Evolutionary conservation across 2,113 vertebrate species (phyloP).

Genomic region (Erythrocercus mccallii): DNA sequence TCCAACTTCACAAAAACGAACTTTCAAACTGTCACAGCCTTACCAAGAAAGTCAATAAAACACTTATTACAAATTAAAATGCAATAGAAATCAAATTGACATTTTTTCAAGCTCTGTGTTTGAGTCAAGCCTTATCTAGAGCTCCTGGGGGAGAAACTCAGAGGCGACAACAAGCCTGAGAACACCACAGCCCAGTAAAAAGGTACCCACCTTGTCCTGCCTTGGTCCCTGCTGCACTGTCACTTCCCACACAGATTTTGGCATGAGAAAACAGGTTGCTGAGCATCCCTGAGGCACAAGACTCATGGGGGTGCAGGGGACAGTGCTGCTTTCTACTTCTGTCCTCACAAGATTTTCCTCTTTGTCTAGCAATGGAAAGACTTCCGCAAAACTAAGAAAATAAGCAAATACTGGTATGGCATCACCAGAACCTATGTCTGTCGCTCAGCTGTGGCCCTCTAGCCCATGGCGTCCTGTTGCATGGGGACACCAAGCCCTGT

Average conservation of each 20-base stretch:
- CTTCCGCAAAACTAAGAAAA: neutral
- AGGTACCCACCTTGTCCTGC: neutral
- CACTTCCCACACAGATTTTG: constrained; percentile 8
- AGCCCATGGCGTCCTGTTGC: neutral
- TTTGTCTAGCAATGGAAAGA: neutral
- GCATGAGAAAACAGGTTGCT: neutral
- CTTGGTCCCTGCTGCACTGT: neutral
- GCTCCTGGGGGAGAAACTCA: neutral
- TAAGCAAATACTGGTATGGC: neutral
- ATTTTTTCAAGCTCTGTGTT: constrained; percentile 9
- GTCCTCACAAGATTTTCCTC: neutral
- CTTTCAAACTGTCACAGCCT: constrained; percentile 13
- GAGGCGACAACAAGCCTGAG: neutral
- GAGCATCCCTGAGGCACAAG: neutral
- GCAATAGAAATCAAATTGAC: constrained; percentile 3
- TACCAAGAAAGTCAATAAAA: constrained; percentile 34
- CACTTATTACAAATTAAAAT: constrained; percentile 53
- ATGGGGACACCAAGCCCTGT: neutral
- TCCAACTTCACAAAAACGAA: constrained; percentile 14
- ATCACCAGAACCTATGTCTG: neutral
- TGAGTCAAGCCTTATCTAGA: neutral
- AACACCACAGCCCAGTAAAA: neutral
- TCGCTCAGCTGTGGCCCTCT: neutral
- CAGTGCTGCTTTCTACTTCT: neutral
- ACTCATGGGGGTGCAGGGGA: neutral